phyloP scores from a whole-genome alignment of 2,113 vertebrate genomes.

The Budorcas taxicolor region DNA sequence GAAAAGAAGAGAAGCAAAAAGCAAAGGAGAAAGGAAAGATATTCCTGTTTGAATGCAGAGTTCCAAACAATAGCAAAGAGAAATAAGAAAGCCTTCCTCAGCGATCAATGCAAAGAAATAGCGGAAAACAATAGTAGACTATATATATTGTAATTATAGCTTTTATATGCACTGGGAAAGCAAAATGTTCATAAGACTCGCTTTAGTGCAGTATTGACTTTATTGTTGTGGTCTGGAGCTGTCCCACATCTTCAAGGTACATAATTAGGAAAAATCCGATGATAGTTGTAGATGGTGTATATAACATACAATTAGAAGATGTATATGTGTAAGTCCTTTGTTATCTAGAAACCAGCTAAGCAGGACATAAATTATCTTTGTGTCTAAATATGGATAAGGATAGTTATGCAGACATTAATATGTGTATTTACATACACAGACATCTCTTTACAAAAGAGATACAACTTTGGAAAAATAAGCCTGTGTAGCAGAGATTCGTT shows the following conservation, averaged over 20 bases:
- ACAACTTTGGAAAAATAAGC: not conserved
- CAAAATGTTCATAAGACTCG: not conserved
- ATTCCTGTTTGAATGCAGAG: too few species aligned
- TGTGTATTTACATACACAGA: not conserved
- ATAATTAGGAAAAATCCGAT: not conserved
- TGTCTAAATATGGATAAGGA: not conserved
- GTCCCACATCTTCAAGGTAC: not conserved
- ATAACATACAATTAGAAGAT: not conserved
- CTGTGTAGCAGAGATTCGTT: not conserved
- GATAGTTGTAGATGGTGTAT: not conserved
- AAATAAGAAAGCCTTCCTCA: too few species aligned
- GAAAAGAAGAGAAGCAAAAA: too few species aligned
- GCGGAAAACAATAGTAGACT: too few species aligned
- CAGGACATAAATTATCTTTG: not conserved
- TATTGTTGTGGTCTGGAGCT: not conserved
- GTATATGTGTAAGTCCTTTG: not conserved
- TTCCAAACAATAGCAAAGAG: too few species aligned
- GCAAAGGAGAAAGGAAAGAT: too few species aligned
- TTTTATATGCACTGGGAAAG: not conserved
- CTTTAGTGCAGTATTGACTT: not conserved
- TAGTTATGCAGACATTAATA: not conserved
- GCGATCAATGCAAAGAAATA: too few species aligned
- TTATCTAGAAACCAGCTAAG: not conserved
- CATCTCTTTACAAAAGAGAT: not conserved
- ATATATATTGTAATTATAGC: not conserved